Base-by-base conservation (phyloP, 2,888 invertebrate species). In the Phymatocera aterrima region DNA sequence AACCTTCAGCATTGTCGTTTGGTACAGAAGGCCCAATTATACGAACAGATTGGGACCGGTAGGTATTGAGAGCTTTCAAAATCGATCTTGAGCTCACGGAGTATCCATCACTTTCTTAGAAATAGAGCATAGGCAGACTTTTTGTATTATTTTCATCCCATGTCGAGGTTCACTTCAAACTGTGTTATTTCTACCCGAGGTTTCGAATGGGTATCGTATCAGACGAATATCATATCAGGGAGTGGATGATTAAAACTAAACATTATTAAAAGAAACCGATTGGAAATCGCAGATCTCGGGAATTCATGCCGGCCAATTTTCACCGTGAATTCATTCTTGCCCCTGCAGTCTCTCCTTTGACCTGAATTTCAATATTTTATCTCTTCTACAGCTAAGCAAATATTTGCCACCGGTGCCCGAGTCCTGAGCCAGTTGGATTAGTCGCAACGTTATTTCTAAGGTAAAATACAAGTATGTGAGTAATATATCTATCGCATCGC, bases 1-100 rank as follows among this genome's bases (percentile, higher is more conserved):
- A 46, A 40, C 78, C 54, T 79, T 54, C 28, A 46, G 28, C 54
- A 79, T 77, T 79, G 54, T 70, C 18, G 43, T 46, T 77, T 48
- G 43, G n/a, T 34, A 72, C 80, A 60, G 82, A 81, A 80, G 83
- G 80, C 79, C 85, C 87, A 86, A 87, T 88, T 87, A 87, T 84
- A 82, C 80, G 81, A 74, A 80, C 83, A 79, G 80, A 84, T 85
- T 83, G 80, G 78, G 48, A 51, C 46, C 61, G 28, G 34, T 57
- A 34, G 54, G 54, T 60, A 48, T 51, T 64, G 60, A 60, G 78
- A 57, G 57, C 8, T 54, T 60, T 40, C 12, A 37, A 31, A 46
- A 57, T 21, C 21, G 37, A 24, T 18, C 68, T 6, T 37, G 54
- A 79, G 75, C 82, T 82, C 84, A 84, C 80, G 81, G 82, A 79